Percentiles rank a stretch among this genome's conserved stretches.
Conservation (phyloP, 2,888 invertebrate genomes). For the Perdita meconis region DNA sequence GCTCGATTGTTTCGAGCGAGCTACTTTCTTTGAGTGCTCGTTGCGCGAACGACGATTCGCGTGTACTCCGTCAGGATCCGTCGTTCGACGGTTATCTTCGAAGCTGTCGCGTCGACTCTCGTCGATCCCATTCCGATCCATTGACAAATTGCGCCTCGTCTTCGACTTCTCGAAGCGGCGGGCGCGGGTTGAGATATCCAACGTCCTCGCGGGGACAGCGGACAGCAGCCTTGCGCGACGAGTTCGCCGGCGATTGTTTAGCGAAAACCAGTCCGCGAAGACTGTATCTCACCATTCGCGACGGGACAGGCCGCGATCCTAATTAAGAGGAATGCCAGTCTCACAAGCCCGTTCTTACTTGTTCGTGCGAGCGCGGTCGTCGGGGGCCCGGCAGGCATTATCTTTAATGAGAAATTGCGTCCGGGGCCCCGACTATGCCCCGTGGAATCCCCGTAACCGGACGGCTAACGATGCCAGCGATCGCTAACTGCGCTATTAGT, state of each 20-base stretch:
- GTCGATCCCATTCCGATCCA: not conserved
- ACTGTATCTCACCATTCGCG: conserved; percentile 48
- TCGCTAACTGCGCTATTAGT: conserved; percentile 52
- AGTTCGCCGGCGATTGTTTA: conserved; percentile 57
- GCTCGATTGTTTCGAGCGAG: conserved; percentile 63
- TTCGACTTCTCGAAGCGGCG: no score
- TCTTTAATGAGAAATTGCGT: conserved; percentile 72
- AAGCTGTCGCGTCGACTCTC: not conserved
- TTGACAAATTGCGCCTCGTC: not conserved
- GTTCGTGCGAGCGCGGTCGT: conserved; percentile 42
- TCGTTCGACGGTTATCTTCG: not conserved
- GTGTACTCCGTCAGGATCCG: conserved; percentile 5
- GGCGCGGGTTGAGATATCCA: no score
- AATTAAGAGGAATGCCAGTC: conserved; percentile 72
- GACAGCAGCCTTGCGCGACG: conserved; percentile 22
- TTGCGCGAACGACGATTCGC: conserved; percentile 32
- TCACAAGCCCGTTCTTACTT: conserved; percentile 63
- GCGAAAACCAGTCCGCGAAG: conserved; percentile 51
- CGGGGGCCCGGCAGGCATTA: conserved; percentile 62
- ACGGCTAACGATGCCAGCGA: conserved; percentile 40
- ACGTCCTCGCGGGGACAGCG: conserved; percentile 1
- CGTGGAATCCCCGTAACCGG: conserved; percentile 39
- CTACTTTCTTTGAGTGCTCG: conserved; percentile 63
- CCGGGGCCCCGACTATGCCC: conserved; percentile 14
- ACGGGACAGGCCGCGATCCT: conserved; percentile 49